Conservation (phyloP, 2,113 vertebrate species). For the Hemicordylus capensis region DNA sequence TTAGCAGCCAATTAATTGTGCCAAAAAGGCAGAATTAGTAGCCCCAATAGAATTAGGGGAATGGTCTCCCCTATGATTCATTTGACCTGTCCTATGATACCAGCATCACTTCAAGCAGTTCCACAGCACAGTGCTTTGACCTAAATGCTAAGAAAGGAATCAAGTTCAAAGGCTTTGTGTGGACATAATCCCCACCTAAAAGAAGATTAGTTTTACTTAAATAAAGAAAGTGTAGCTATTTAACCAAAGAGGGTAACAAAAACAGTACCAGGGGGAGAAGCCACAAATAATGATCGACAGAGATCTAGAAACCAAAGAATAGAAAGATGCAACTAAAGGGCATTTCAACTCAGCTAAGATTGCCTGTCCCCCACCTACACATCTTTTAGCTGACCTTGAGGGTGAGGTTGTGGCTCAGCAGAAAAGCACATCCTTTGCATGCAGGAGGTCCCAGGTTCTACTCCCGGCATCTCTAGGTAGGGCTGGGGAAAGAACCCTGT, state of each 20-base stretch:
- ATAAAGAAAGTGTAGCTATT: background rate
- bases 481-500: too few relatives aligned
- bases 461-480: too few relatives aligned
- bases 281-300: rapidly evolving
- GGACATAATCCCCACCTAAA: background rate
- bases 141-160: background rate
- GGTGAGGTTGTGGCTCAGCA: too few relatives aligned
- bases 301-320: background rate
- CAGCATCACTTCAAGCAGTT: background rate
- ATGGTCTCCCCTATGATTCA: background rate
- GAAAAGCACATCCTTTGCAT: too few relatives aligned
- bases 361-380: rapidly evolving
- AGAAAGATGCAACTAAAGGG: background rate
- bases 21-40: background rate
- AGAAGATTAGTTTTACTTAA: background rate
- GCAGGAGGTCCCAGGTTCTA: too few relatives aligned
- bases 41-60: background rate
- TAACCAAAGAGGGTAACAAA: constrained; percentile 11
- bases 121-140: background rate
- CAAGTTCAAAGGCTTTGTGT: background rate
- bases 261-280: background rate
- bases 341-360: background rate
- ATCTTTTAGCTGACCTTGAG: rapidly evolving
- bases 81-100: background rate
- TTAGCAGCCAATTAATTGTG: background rate